These are phyloP conservation scores for Paedocypris sp. DNA, from an alignment of 2,113 vertebrate species.

Conservation along the genomic window DNA sequence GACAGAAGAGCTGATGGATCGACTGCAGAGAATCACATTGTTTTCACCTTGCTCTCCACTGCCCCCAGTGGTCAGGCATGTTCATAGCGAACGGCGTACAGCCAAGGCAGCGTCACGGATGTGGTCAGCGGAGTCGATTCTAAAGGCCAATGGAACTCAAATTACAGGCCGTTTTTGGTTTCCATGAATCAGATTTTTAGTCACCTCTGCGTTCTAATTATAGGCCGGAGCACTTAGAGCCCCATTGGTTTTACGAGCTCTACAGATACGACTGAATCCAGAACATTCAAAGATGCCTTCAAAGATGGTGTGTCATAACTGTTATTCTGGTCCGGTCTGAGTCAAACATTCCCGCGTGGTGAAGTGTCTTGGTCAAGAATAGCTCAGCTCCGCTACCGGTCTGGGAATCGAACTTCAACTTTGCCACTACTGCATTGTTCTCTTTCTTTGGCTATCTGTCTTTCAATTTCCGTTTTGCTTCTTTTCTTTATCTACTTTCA, in stretches of 20 bases:
- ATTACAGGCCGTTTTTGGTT: slow-evolving; percentile 38
- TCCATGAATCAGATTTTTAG: slow-evolving; percentile 39
- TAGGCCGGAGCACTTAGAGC: slow-evolving; percentile 28
- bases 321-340: too few species aligned
- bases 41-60: neutral
- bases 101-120: slow-evolving; percentile 33
- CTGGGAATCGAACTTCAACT: too few species aligned
- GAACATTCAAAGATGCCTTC: neutral
- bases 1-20: too few species aligned
- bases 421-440: too few species aligned
- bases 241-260: slow-evolving; percentile 36
- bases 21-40: too few species aligned
- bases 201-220: slow-evolving; percentile 38
- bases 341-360: too few species aligned
- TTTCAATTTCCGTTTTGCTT: too few species aligned
- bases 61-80: slow-evolving; percentile 5
- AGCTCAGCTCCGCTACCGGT: too few species aligned
- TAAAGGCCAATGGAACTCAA: slow-evolving; percentile 27
- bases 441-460: too few species aligned
- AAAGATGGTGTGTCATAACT: neutral
- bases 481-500: too few species aligned
- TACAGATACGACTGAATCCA: slow-evolving; percentile 7
- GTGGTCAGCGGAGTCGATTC: slow-evolving; percentile 23
- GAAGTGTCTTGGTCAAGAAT: too few species aligned
- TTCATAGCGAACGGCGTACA: slow-evolving; percentile 17